Evolutionary conservation across 1,140 invertebrate genomes (phyloP), one percentile per base, ranked within the genome.

Genomic region (Lerema accius): DNA sequence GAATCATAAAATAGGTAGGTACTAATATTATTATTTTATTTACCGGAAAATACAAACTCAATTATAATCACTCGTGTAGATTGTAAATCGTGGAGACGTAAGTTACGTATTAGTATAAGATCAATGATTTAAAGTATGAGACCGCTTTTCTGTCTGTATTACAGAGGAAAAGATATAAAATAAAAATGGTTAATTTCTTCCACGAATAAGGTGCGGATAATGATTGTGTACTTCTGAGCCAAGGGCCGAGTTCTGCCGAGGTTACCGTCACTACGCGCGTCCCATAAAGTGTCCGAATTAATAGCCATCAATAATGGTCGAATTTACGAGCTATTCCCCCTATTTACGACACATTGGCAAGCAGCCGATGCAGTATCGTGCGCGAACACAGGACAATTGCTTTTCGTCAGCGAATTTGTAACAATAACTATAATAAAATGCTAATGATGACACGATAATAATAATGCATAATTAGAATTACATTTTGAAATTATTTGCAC

Each of bases 291-390:
- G 69, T 71, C 74, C 69, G 69, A 76, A 80, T 82, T 86, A 78
- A 86, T 76, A 65, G 62, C 65, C 71, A 76, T 86, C 82, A 84
- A 86, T 89, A 86, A 89, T 84, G 83, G 79, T 79, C 64, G 65
- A 80, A 69, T 85, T 89, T 84, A 89, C 76, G 82, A 80, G 67
- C 76, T 68, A 81, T 85, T 81, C 75, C 69, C 68, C 73, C 79
- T 79, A 80, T 86, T 86, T 84, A 89, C 81, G 83, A 81, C 74
- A 73, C 76, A 79, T 82, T 82, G 82, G 80, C 84, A 73, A 81
- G 71, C 80, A 77, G 78, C 84, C 76, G 79, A 74, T 76, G 67
- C 71, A 49, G 65, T 65, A 60, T 62, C 60, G 42, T 51, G 56
- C 73, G 67, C 51, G 43, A 68, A 56, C 10, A 43, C 51, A 43